Base-by-base conservation (phyloP, 2,888 invertebrate genomes). In the Mesorhabditis sp. region DNA sequence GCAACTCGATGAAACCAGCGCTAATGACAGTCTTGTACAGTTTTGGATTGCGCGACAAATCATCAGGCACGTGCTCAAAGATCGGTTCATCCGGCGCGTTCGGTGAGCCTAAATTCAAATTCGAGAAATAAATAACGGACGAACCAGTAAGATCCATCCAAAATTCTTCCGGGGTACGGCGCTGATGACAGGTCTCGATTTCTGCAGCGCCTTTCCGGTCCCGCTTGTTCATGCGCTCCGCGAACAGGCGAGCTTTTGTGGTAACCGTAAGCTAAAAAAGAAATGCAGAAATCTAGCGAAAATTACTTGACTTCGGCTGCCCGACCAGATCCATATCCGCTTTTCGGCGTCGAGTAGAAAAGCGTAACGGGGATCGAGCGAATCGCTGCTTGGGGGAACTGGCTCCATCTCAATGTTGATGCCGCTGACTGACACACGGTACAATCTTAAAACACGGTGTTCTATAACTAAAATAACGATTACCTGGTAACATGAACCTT, bases 211-310 rank as follows among this genome's bases (percentile, higher is more conserved):
- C 94, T 87, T 98, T 98, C 41, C 97, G 89, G 87, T 99, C 98
- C 85, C 95, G 94, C 87, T 97, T 97, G 87, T 96, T 98, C 71
- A 99, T 93, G 87, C 97, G 97, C 87, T 98, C 98, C 4, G 96
- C 93, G 89, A 98, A 91, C 13, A 99, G 88, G 68, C 95, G 89
- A 66, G 80, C 83, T 69, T 86, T 86, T 68, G 80, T 85, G 6
- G 85, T 74, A 4, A 84, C 79, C 3, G 84, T 84, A 15, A 82
- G 80, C 83, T 82, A 69, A 45, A 77, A 69, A 63, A 67, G 68
- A 67, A 66, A 10, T 45, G 28, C 7, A 5, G 43, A 5, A 41
- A 69, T 43, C 13, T 13, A 63, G 13, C 63, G n/a, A 28, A n/a
- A 63, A 13, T 3, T 63, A 15, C 63, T 28, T 10, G 63, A 63